Conservation (phyloP, 2,797 vertebrate genomes). For the Cetoscarus ocellatus region DNA sequence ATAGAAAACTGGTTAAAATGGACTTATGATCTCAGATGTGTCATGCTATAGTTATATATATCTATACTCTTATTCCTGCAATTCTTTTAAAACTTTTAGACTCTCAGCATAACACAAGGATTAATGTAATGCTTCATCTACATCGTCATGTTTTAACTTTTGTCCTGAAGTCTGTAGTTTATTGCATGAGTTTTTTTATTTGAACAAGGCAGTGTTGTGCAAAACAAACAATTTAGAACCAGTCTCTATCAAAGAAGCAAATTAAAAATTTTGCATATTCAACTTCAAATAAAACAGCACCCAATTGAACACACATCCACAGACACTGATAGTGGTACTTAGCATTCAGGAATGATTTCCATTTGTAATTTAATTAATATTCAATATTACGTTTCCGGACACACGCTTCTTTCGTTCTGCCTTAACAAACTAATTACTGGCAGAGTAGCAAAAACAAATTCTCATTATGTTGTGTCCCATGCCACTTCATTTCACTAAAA, state of each 20-base stretch:
- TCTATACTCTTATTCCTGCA: too few relatives aligned
- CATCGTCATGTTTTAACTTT: too few relatives aligned
- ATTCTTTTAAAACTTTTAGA: too few relatives aligned
- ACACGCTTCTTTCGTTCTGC: conserved; percentile 65
- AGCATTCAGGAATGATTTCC: conserved; percentile 59
- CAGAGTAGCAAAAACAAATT: conserved; percentile 70
- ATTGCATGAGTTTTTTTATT: background rate
- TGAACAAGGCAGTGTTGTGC: background rate
- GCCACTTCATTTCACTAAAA: conserved; percentile 61
- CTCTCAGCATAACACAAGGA: too few relatives aligned
- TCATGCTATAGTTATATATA: too few relatives aligned
- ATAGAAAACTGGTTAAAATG: too few relatives aligned
- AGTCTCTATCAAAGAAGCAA: conserved; percentile 29
- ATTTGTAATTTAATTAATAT: conserved; percentile 79
- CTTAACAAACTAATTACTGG: conserved; percentile 80
- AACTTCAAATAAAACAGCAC: conserved; percentile 26
- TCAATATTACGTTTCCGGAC: conserved; percentile 74
- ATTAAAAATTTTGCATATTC: conserved; percentile 13
- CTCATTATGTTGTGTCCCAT: conserved; percentile 68
- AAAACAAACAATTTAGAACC: conserved; percentile 37
- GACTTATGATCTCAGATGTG: too few relatives aligned
- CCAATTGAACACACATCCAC: conserved; percentile 40
- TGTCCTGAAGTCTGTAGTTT: too few relatives aligned
- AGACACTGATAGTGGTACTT: conserved; percentile 38
- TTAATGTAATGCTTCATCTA: too few relatives aligned